Conservation (phyloP, 2,113 vertebrate species). For the Neodontobutis hainanensis region DNA sequence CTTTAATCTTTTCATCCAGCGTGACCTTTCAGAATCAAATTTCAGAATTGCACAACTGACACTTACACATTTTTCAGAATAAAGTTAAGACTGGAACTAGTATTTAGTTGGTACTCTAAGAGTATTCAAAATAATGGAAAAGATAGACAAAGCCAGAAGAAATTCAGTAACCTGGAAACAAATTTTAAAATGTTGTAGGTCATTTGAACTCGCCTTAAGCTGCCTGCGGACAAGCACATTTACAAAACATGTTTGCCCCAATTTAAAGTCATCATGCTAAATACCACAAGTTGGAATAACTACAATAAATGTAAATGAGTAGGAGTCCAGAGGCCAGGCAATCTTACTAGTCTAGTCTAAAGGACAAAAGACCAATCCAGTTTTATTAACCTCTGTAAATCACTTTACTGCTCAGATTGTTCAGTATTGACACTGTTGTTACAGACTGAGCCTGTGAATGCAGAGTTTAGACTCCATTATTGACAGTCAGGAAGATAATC, state of each 20-base stretch:
- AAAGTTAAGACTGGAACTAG: not conserved
- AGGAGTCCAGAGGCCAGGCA: not conserved
- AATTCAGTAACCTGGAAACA: not conserved
- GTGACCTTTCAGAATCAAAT: no score
- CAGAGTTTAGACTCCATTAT: not conserved
- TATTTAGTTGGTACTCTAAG: not conserved
- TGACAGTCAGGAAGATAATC: slow-evolving; percentile 1
- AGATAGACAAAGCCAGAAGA: no score
- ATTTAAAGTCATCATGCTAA: not conserved
- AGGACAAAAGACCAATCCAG: not conserved
- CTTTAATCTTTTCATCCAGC: not conserved
- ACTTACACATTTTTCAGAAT: no score
- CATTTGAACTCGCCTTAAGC: not conserved
- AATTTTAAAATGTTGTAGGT: not conserved
- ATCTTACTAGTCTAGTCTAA: not conserved
- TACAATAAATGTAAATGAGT: not conserved
- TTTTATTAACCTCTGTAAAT: not conserved
- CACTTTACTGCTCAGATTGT: not conserved
- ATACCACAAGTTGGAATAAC: slow-evolving; percentile 2
- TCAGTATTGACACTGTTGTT: slow-evolving; percentile 9
- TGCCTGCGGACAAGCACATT: not conserved
- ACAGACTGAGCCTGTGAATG: not conserved
- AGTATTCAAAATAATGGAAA: not conserved
- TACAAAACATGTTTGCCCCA: not conserved
- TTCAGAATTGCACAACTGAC: no score